Percentiles rank a stretch among this genome's conserved stretches.
These are phyloP conservation scores for Argentina silus DNA, from an alignment of 2,797 vertebrate species.

Conservation along the genomic window DNA sequence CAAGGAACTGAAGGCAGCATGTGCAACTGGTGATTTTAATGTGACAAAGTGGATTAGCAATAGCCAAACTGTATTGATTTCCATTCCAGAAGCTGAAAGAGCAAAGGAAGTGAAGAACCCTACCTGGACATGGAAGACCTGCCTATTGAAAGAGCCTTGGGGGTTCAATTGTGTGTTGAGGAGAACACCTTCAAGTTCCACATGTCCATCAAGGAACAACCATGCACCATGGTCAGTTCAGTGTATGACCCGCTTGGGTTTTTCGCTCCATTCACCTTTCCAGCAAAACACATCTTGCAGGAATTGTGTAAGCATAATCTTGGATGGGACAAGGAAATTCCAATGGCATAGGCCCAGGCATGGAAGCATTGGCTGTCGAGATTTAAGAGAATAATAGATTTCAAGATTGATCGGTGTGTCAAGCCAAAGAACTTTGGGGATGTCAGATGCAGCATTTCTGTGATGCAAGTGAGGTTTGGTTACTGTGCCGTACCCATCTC, in stretches of 20 bases:
- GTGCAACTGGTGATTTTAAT: neutral
- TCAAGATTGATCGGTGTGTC: conserved; percentile 8
- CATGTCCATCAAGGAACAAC: neutral
- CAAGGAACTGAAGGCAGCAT: neutral
- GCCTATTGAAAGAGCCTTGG: conserved; percentile 11
- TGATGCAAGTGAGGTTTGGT: conserved; percentile 16
- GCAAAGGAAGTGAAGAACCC: neutral
- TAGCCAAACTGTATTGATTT: neutral
- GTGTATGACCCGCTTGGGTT: conserved; percentile 19
- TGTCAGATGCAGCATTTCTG: conserved; percentile 15
- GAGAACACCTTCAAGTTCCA: neutral
- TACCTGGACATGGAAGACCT: neutral
- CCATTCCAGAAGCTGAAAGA: neutral
- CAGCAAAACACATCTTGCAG: conserved; percentile 7
- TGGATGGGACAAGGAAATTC: conserved; percentile 6
- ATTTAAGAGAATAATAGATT: neutral
- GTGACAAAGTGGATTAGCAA: conserved; percentile 25
- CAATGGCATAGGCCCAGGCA: neutral
- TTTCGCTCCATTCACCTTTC: neutral
- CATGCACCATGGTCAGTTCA: conserved; percentile 8
- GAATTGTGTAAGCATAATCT: conserved; percentile 12
- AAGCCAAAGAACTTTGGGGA: conserved; percentile 9
- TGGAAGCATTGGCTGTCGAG: conserved; percentile 20
- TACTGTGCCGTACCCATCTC: conserved; percentile 19
- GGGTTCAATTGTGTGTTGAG: neutral